These are phyloP conservation scores for Ceyx margarethae DNA, from an alignment of 2,113 vertebrate species.

Conservation along the genomic window DNA sequence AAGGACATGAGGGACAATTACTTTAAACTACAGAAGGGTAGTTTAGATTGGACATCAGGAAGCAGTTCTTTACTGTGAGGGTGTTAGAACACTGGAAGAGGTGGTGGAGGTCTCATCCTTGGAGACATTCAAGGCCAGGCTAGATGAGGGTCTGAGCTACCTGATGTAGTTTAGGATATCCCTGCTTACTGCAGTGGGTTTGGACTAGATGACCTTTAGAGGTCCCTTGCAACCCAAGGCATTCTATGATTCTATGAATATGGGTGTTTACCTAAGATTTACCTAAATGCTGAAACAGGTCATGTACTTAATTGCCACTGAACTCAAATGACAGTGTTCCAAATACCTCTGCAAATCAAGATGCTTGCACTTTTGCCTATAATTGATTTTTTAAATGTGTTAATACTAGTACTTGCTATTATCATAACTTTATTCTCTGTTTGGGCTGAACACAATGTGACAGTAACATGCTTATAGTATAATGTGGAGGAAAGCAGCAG, in stretches of 20 bases:
- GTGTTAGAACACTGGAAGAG: no score
- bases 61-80: no score
- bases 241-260: neutral
- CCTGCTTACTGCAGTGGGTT: no score
- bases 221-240: no score
- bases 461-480: neutral
- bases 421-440: neutral
- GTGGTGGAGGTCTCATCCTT: no score
- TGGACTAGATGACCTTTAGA: no score
- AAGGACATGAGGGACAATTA: no score
- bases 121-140: no score
- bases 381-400: neutral
- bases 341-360: constrained; percentile 29
- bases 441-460: neutral
- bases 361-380: neutral
- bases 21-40: no score
- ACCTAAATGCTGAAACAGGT: constrained; percentile 24
- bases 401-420: neutral
- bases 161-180: no score
- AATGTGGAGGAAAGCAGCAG: neutral
- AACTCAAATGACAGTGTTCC: neutral
- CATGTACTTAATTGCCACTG: neutral
- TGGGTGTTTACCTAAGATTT: constrained; percentile 29
- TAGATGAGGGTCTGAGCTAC: no score
- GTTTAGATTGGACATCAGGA: no score